Evolutionary conservation across 2,888 invertebrate species (phyloP), one percentile per base, ranked within the genome.

Genomic region (Copidosoma aretas): DNA sequence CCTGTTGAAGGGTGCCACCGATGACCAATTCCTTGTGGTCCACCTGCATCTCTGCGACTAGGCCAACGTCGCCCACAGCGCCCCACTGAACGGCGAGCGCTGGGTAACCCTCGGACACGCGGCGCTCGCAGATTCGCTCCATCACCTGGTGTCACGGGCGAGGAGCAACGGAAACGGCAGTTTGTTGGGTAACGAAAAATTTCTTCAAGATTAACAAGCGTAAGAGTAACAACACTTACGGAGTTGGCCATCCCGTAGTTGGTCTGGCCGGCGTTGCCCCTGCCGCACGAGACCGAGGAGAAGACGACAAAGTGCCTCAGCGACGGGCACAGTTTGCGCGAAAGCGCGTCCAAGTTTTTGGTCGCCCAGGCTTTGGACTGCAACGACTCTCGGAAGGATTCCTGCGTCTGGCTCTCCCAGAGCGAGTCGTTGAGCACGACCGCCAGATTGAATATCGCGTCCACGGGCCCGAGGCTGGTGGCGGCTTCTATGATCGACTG

Each of bases 1-100:
- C 88, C 81, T 97, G 97, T 70, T 94, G 94, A 2, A 94, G 85
- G 0, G 95, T 95, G 14, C 96, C 96, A 60, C 89, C 89, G 52
- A 91, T 91, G 71, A 90, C 89, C 41, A 91, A 82, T 73, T 91
- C 90, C 24, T 89, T 87, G 71, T 90, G 88, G 1, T 90, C 89
- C 70, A 91, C 90, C 73, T 89, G 87, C 89, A 89, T 88, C 62
- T 93, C 92, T 2, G 93, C 90, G n/a, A 94, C 91, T 0, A 95
- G 86, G 66, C 95, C 95, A 21, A 91, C 89, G 74, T 90, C 90
- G 41, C 89, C 90, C 59, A 90, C 86, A 4, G 88, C 88, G 59
- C 90, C 90, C 89, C 89, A 90, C 77, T 90, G 89, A 46, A 90
- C 84, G 10, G 89, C 89, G 51, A 88, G 74, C 32, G 73, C 89